phyloP scores from a whole-genome alignment of 2,797 vertebrate species.

The Natrix natrix region DNA sequence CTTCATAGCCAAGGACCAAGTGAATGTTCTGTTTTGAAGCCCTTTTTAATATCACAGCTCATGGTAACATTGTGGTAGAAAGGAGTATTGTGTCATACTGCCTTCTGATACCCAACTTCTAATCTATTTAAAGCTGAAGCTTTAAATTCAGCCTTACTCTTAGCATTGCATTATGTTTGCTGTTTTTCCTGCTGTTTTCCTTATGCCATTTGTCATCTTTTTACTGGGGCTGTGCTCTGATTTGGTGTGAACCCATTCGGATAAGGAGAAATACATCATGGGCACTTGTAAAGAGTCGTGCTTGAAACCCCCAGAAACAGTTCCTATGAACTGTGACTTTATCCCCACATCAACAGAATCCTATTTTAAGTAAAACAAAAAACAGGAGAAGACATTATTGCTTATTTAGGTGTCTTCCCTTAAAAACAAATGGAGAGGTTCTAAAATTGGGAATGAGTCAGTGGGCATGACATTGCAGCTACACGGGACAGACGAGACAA shows the following conservation, averaged over 20 bases:
- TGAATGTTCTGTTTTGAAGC: conserved; percentile 47
- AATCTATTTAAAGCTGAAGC: conserved; percentile 25
- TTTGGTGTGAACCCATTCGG: neutral
- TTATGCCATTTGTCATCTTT: conserved; percentile 66
- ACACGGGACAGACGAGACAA: neutral
- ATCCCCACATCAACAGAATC: neutral
- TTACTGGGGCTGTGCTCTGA: conserved; percentile 28
- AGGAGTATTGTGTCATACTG: conserved; percentile 31
- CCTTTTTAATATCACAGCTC: conserved; percentile 50
- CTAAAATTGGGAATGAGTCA: neutral
- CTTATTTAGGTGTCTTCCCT: neutral
- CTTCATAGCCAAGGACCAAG: conserved; percentile 53
- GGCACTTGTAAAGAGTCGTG: neutral
- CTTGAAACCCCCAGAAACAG: neutral
- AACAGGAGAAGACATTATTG: neutral
- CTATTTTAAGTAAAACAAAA: neutral
- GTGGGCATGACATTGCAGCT: neutral
- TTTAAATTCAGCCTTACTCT: conserved; percentile 55
- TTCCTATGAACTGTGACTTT: neutral
- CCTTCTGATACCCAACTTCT: neutral
- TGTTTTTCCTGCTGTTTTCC: conserved; percentile 70
- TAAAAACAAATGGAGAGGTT: neutral
- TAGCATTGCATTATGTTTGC: conserved; percentile 53
- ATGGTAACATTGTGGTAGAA: conserved; percentile 45
- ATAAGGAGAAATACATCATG: neutral